A percentile compares a stretch with the other conserved stretches of the same genome.
These are phyloP conservation scores for Lithophane ornitopus DNA, from an alignment of 2,888 invertebrate species.

Conservation along the genomic window DNA sequence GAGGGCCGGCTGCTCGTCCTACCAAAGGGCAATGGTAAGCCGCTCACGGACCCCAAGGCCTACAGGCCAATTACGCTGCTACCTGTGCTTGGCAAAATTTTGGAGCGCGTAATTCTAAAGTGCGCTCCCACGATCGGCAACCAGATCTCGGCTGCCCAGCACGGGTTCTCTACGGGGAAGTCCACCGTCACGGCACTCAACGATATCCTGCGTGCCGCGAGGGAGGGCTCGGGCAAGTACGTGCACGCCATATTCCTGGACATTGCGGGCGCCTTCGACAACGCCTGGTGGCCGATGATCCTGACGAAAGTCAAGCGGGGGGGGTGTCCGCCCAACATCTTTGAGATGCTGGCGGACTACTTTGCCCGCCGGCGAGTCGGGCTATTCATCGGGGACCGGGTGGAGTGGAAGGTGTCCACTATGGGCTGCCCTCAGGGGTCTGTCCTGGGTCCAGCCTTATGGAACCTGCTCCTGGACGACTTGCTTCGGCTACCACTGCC, in stretches of 20 bases:
- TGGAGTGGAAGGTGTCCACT: constrained; percentile 52
- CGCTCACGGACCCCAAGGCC: constrained; percentile 55
- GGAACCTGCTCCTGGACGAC: too few species aligned
- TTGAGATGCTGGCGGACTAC: constrained; percentile 60
- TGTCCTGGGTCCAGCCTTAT: constrained; percentile 54
- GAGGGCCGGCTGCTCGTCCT: constrained; percentile 50
- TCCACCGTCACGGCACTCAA: constrained; percentile 66
- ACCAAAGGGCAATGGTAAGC: constrained; percentile 61
- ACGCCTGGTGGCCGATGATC: constrained; percentile 74
- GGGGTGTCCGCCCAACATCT: constrained; percentile 63
- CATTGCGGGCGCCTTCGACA: constrained; percentile 71
- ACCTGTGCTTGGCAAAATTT: constrained; percentile 66
- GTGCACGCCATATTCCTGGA: constrained; percentile 66
- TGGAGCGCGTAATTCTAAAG: constrained; percentile 61
- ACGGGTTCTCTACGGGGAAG: constrained; percentile 64
- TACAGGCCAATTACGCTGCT: constrained; percentile 69
- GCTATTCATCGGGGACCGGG: constrained; percentile 36
- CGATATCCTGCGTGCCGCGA: neutral
- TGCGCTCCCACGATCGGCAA: constrained; percentile 49
- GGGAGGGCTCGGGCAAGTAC: constrained; percentile 33
- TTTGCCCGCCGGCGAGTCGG: constrained; percentile 55
- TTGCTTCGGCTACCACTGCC: too few species aligned
- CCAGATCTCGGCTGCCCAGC: constrained; percentile 61
- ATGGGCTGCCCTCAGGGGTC: constrained; percentile 64
- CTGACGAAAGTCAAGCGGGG: constrained; percentile 54